Percentiles rank a stretch among this genome's conserved stretches.
These are phyloP conservation scores for Hirundo rustica DNA, from an alignment of 2,797 vertebrate species.

Conservation along the genomic window DNA sequence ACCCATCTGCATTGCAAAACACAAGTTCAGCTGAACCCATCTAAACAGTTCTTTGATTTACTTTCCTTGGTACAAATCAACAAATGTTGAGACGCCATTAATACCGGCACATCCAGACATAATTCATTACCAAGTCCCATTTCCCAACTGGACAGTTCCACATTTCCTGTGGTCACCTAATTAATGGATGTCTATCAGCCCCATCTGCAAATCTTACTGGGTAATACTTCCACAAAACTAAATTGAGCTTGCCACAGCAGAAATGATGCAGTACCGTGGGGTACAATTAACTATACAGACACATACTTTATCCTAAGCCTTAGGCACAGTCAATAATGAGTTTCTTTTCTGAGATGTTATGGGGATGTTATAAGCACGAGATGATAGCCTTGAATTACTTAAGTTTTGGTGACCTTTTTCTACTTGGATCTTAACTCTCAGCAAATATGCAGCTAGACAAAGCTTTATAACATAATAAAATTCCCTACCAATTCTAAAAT, in stretches of 20 bases:
- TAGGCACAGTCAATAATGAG: slow-evolving; percentile 79
- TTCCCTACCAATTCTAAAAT: slow-evolving; percentile 56
- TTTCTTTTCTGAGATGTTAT: slow-evolving; percentile 72
- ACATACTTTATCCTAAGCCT: slow-evolving; percentile 72
- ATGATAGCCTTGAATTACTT: slow-evolving; percentile 67
- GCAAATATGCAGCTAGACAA: slow-evolving; percentile 53
- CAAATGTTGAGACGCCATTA: slow-evolving; percentile 48
- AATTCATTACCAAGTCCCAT: slow-evolving; percentile 62
- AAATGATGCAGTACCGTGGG: slow-evolving; percentile 73
- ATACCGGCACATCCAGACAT: slow-evolving; percentile 50
- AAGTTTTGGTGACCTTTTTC: slow-evolving; percentile 69
- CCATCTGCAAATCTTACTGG: slow-evolving; percentile 74
- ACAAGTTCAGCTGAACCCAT: slow-evolving; percentile 17
- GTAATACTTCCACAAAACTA: slow-evolving; percentile 73
- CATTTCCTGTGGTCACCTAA: slow-evolving; percentile 71
- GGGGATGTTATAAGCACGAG: slow-evolving; percentile 49
- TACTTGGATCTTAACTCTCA: slow-evolving; percentile 57
- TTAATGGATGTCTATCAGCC: slow-evolving; percentile 80
- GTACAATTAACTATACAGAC: slow-evolving; percentile 77
- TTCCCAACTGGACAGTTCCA: slow-evolving; percentile 50
- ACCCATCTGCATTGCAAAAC: slow-evolving; percentile 15
- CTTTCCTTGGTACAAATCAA: slow-evolving; percentile 27
- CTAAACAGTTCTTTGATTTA: slow-evolving; percentile 55
- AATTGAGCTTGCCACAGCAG: slow-evolving; percentile 76
- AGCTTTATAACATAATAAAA: slow-evolving; percentile 66